phyloP scores from a whole-genome alignment of 2,797 vertebrate species.

The Sorex maritimensis region DNA sequence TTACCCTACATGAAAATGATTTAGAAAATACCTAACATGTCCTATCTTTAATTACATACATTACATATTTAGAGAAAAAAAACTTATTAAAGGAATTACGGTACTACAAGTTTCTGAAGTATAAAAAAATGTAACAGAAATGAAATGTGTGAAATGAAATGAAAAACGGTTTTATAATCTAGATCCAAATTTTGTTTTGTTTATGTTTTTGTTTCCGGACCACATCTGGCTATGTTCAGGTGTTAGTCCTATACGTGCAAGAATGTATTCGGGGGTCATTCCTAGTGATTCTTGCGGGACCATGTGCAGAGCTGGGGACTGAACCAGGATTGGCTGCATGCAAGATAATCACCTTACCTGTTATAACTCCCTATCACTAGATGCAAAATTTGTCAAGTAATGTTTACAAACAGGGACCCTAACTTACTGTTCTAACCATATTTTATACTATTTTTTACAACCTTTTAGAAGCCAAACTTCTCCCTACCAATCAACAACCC shows the following conservation, averaged over 20 bases:
- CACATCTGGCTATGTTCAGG: too few species aligned
- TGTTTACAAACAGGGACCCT: neutral
- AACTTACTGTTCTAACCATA: neutral
- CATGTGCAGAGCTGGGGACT: too few species aligned
- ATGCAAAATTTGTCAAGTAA: neutral
- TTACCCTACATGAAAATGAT: neutral
- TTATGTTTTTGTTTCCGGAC: too few species aligned
- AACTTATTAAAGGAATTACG: neutral
- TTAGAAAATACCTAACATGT: neutral
- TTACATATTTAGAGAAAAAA: neutral
- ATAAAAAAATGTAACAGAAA: neutral
- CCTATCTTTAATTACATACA: neutral
- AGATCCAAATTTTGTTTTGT: too few species aligned
- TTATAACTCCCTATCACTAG: neutral
- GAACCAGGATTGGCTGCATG: too few species aligned
- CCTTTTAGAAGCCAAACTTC: neutral
- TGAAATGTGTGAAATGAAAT: neutral
- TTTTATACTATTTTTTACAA: neutral
- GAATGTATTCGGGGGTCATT: too few species aligned
- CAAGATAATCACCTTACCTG: too few species aligned
- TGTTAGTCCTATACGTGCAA: too few species aligned
- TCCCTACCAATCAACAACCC: neutral
- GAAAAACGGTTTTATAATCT: neutral
- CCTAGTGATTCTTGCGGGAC: too few species aligned
- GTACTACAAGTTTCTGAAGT: neutral